phyloP scores from a whole-genome alignment of 2,888 invertebrate species.

The Belgica antarctica region DNA sequence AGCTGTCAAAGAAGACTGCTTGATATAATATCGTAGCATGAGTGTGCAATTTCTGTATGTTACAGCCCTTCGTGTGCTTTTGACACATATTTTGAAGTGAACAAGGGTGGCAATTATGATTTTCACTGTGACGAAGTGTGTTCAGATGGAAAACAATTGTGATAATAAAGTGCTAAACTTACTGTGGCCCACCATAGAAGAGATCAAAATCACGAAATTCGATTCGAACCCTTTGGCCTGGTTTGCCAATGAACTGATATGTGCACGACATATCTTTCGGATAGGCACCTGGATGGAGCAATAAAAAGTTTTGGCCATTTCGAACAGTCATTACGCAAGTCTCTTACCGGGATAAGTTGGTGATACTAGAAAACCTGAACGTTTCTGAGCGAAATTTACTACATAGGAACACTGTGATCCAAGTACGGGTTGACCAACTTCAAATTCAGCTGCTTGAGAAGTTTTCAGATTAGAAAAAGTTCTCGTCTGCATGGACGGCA shows the following conservation, averaged over 20 bases:
- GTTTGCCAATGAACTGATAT: conserved; percentile 87
- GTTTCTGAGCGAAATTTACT: conserved; percentile 67
- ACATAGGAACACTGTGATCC: conserved; percentile 85
- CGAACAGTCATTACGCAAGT: too few relatives aligned
- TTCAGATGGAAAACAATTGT: too few relatives aligned
- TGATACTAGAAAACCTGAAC: conserved; percentile 79
- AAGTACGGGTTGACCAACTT: conserved; percentile 84
- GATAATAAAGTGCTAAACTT: too few relatives aligned
- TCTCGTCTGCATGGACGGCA: background rate
- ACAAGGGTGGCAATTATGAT: too few relatives aligned
- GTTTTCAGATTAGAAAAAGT: conserved; percentile 9
- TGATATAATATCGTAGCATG: too few relatives aligned
- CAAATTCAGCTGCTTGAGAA: conserved; percentile 78
- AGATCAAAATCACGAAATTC: conserved; percentile 98
- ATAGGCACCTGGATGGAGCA: too few relatives aligned
- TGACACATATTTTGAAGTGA: too few relatives aligned
- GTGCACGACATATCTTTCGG: conserved; percentile 93
- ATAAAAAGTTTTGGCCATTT: too few relatives aligned
- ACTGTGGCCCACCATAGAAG: conserved; percentile 98
- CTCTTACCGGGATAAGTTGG: conserved; percentile 99
- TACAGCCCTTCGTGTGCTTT: too few relatives aligned
- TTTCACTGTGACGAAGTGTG: too few relatives aligned
- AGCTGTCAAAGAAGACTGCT: too few relatives aligned
- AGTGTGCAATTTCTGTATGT: too few relatives aligned
- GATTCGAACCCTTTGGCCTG: conserved; percentile 87